Conservation (phyloP, 2,113 vertebrate genomes). For the Pelobates fuscus region DNA sequence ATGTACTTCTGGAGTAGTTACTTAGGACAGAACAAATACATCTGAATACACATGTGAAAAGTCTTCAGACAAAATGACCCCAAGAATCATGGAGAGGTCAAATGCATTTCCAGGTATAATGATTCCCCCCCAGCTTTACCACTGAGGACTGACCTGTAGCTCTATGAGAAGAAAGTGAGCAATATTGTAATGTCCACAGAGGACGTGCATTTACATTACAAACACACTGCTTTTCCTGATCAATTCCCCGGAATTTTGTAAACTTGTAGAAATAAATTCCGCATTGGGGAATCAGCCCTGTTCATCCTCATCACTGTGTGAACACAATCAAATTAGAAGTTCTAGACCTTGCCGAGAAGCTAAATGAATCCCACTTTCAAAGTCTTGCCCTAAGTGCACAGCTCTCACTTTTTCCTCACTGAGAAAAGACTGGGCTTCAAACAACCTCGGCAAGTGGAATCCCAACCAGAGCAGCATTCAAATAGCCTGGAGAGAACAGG, state of each 20-base stretch:
- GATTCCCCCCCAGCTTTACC: too few species aligned
- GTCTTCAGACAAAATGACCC: too few species aligned
- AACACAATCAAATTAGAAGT: conserved; percentile 20
- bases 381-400: too few species aligned
- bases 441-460: not conserved
- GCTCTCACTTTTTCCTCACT: not conserved
- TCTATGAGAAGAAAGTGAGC: too few species aligned
- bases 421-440: not conserved
- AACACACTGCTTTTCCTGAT: conserved; percentile 21
- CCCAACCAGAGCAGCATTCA: too few species aligned
- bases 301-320: conserved; percentile 2
- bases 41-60: too few species aligned
- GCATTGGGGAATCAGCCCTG: not conserved
- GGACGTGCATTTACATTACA: conserved; percentile 13
- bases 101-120: too few species aligned
- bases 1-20: too few species aligned
- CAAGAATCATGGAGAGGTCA: too few species aligned
- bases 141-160: too few species aligned
- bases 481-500: too few species aligned
- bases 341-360: not conserved
- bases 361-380: conserved; percentile 4
- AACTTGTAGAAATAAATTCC: not conserved
- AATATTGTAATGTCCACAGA: not conserved
- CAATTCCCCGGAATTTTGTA: not conserved
- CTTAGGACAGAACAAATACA: too few species aligned